Evolutionary conservation across 2,888 invertebrate species (phyloP).

Genomic region (Idaea biselata): DNA sequence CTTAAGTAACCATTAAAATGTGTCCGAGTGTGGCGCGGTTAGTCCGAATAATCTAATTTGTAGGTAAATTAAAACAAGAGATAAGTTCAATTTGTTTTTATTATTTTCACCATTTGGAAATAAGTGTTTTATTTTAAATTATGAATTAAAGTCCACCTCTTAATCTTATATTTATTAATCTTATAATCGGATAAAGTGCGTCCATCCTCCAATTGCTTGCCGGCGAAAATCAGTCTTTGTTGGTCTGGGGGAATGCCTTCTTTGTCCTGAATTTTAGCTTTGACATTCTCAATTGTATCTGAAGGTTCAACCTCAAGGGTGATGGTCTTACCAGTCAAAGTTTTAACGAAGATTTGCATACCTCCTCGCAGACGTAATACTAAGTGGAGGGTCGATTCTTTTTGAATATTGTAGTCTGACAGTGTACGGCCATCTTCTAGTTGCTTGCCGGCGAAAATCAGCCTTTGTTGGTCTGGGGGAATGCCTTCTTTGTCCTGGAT

Average conservation of each 20-base stretch:
- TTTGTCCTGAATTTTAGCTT: constrained; percentile 17
- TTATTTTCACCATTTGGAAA: neutral
- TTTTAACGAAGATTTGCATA: constrained; percentile 17
- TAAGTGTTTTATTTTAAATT: neutral
- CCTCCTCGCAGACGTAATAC: constrained; percentile 13
- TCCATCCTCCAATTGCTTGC: constrained; percentile 17
- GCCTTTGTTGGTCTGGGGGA: constrained; percentile 18
- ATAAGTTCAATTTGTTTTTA: constrained; percentile 9
- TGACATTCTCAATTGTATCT: constrained; percentile 15
- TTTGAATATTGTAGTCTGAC: constrained; percentile 14
- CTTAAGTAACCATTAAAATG: no score
- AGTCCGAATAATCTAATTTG: neutral
- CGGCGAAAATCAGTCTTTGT: constrained; percentile 16
- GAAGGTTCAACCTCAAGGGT: constrained; percentile 14
- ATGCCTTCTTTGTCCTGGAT: constrained; percentile 21
- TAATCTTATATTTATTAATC: constrained; percentile 22
- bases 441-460: constrained; percentile 20
- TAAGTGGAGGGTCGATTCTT: constrained; percentile 3
- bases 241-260: constrained; percentile 18
- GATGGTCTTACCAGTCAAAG: constrained; percentile 13
- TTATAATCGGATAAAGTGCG: constrained; percentile 17
- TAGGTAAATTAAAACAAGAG: neutral
- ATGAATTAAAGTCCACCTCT: constrained; percentile 23
- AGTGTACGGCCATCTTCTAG: constrained; percentile 18
- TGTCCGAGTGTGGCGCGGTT: no score